Conservation (phyloP, 2,888 invertebrate species). For the Dynastes maya region DNA sequence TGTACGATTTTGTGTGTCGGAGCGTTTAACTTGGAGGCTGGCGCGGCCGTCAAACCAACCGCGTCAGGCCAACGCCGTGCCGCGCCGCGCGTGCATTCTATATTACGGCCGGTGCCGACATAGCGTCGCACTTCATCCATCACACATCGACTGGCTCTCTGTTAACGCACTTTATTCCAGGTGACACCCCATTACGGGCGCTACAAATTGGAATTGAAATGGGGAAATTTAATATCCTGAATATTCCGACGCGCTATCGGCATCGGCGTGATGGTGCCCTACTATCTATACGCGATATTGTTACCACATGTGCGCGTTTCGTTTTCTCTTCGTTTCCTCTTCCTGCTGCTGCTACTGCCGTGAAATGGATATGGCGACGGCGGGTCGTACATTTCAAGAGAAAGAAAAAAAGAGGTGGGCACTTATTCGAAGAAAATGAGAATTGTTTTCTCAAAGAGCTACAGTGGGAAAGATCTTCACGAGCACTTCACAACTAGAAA, state of each 20-base stretch:
- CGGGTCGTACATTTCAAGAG: background rate
- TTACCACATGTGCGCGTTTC: conserved; percentile 34
- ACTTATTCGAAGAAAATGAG: background rate
- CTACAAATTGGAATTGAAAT: conserved; percentile 54
- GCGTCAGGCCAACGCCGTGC: conserved; percentile 1
- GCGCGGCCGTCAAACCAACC: background rate
- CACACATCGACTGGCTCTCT: conserved; percentile 38
- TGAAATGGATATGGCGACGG: background rate
- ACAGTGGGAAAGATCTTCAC: background rate
- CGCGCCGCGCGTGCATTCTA: conserved; percentile 34
- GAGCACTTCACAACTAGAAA: background rate
- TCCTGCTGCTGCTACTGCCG: background rate
- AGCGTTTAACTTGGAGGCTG: conserved; percentile 18
- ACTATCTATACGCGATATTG: conserved; percentile 49
- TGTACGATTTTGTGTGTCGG: conserved; percentile 17
- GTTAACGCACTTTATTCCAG: conserved; percentile 52
- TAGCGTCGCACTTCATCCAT: conserved; percentile 48
- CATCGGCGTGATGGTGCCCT: background rate
- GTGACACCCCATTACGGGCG: conserved; percentile 52
- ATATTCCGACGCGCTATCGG: conserved; percentile 42
- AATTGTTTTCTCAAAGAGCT: background rate
- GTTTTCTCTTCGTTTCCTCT: conserved; percentile 5
- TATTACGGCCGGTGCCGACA: background rate
- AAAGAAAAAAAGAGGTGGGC: background rate
- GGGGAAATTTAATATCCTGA: conserved; percentile 56